Evolutionary conservation across 2,888 invertebrate species (phyloP).

Genomic region (Chymomyza amoena): DNA sequence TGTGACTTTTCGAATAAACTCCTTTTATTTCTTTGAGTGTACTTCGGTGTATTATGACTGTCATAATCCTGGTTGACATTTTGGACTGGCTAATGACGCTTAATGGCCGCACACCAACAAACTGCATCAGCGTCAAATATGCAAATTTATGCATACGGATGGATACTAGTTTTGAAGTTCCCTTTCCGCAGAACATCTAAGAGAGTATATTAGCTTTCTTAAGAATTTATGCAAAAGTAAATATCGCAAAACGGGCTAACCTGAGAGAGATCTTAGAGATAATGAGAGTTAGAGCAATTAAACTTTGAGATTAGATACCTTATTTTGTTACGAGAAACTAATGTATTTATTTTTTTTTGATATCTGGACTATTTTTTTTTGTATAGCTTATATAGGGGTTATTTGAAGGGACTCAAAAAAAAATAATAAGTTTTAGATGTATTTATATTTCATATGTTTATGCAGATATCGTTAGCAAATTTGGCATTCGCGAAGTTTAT

Average conservation of each 20-base stretch:
- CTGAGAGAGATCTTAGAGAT: too few species aligned
- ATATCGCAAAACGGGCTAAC: too few species aligned
- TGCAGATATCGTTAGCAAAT: slow-evolving; percentile 64
- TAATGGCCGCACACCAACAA: background rate
- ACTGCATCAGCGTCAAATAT: slow-evolving; percentile 48
- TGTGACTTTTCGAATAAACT: background rate
- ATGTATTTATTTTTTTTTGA: too few species aligned
- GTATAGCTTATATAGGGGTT: too few species aligned
- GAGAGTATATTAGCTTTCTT: background rate
- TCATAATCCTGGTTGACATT: slow-evolving; percentile 55
- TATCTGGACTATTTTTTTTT: too few species aligned
- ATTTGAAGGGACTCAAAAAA: too few species aligned
- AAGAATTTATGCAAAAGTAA: too few species aligned
- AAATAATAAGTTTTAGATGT: too few species aligned
- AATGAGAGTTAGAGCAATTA: too few species aligned
- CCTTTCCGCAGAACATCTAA: background rate
- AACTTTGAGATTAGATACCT: too few species aligned
- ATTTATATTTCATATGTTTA: slow-evolving; percentile 40
- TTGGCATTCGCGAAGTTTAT: too few species aligned
- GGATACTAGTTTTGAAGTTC: background rate
- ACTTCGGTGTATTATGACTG: background rate
- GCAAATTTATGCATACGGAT: slow-evolving; percentile 55
- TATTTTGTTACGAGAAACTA: too few species aligned
- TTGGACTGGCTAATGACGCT: background rate
- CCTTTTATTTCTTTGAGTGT: background rate